phyloP scores from a whole-genome alignment of 2,797 vertebrate genomes.

The Pitangus sulphuratus region DNA sequence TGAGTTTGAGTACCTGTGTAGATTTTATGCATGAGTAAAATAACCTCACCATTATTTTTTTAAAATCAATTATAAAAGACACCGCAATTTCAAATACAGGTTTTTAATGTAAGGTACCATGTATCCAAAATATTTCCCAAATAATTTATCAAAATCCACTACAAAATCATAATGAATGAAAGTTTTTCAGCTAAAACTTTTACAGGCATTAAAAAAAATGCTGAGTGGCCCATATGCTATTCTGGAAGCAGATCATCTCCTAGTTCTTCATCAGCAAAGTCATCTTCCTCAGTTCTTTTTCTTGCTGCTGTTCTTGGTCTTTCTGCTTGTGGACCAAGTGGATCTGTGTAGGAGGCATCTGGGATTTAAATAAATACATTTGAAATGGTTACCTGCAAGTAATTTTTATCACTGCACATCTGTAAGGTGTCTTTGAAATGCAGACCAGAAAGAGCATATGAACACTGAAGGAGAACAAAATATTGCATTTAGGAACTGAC shows the following conservation, averaged over 20 bases:
- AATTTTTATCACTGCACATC: neutral
- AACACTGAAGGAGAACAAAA: neutral
- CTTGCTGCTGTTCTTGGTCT: constrained; percentile 93
- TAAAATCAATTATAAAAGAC: neutral
- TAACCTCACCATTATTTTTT: neutral
- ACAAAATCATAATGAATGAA: neutral
- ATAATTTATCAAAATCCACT: constrained; percentile 6
- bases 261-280: constrained; percentile 93
- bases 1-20: neutral
- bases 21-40: neutral
- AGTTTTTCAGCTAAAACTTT: neutral
- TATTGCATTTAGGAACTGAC: neutral
- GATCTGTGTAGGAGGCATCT: constrained; percentile 94
- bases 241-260: constrained; percentile 95
- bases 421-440: neutral
- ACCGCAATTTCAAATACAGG: neutral
- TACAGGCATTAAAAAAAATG: neutral
- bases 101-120: neutral
- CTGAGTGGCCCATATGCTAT: constrained; percentile 52
- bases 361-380: constrained; percentile 39
- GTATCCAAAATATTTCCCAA: neutral
- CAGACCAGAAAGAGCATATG: neutral
- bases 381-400: neutral
- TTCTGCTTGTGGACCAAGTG: constrained; percentile 92
- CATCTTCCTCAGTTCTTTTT: constrained; percentile 88